A percentile compares a stretch with the other conserved stretches of the same genome.
Evolutionary conservation across 2,888 invertebrate genomes (phyloP).

Genomic region (Chloroclystis v-ata): DNA sequence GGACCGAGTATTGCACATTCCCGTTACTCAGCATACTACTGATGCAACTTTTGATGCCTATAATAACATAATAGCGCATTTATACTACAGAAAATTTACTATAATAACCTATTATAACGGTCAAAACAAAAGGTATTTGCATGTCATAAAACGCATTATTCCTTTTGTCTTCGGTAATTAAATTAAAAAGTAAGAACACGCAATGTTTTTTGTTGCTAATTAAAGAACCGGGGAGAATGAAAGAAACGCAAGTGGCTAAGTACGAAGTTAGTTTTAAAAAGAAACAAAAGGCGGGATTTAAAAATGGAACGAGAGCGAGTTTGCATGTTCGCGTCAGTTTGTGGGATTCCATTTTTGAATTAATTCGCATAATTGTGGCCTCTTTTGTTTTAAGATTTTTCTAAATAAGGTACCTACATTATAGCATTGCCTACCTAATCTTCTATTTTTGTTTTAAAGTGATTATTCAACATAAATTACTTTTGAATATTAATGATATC

Average conservation of each 20-base stretch:
- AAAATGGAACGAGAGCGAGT: slow-evolving; percentile 63
- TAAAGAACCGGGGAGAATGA: slow-evolving; percentile 71
- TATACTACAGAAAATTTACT: slow-evolving; percentile 36
- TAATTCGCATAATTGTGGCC: slow-evolving; percentile 36
- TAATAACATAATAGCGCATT: slow-evolving; percentile 72
- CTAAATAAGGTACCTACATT: no score
- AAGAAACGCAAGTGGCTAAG: slow-evolving; percentile 59
- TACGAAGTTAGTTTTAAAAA: slow-evolving; percentile 71
- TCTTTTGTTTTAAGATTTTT: slow-evolving; percentile 3
- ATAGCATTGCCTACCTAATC: no score
- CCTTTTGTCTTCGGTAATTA: slow-evolving; percentile 72
- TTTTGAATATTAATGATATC: no score
- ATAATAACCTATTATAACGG: slow-evolving; percentile 36
- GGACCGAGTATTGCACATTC: slow-evolving; percentile 60
- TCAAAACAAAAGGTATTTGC: slow-evolving; percentile 50
- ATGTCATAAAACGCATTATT: slow-evolving; percentile 64
- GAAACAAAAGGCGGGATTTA: slow-evolving; percentile 61
- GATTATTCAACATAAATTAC: no score
- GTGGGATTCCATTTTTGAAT: slow-evolving; percentile 58
- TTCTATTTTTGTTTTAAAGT: no score
- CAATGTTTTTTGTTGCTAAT: slow-evolving; percentile 74
- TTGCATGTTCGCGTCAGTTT: slow-evolving; percentile 66
- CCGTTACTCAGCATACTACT: slow-evolving; percentile 62
- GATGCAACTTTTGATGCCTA: slow-evolving; percentile 72
- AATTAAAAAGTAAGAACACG: slow-evolving; percentile 74